Base-by-base conservation (phyloP, 2,113 vertebrate species). In the Drymodes brunneopygia region DNA sequence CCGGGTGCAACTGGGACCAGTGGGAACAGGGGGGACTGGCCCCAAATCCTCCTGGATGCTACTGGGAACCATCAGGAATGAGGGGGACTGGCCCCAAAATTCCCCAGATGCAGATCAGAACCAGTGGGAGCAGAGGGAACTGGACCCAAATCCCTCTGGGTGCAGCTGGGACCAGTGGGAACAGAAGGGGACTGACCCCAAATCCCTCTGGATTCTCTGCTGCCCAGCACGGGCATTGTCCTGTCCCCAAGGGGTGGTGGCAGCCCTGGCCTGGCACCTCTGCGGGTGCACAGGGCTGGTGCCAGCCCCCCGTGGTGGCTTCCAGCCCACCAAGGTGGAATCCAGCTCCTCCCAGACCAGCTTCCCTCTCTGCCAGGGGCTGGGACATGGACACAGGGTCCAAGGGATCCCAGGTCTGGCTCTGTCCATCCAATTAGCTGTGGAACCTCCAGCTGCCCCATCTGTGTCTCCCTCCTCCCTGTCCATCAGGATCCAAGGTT, bases 331-430 rank as follows among this genome's bases (percentile, higher is more conserved):
- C 29, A 23, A 4, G 33, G 56, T 23, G 12, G 16, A 3, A 18
- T 45, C 58, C 60, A 85, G 25, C 29, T 35, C 24, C 51, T 62
- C 33, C 53, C 20, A 48, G 31, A 47, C 27, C 36, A 19, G 0
- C 21, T 24, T 21, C 2, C 23, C 25, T n/a, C 72, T 36, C 24
- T 77, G 17, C 58, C 19, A 22, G 45, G 45, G 57, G 25, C 69
- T 21, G 72, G 50, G 40, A 29, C 2, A 2, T 1, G 0, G 0
- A 25, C 56, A 31, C 29, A 0, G 0, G 21, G 24, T 9, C 22
- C 3, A 0, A 12, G 1, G 10, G 69, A 19, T 24, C 21, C n/a
- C n/a, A n/a, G n/a, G n/a, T n/a, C n/a, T n/a, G 61, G 35, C 56
- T 51, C 2, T 5, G 7, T 10, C 38, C 12, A 6, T 56, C 53